These are phyloP conservation scores for Rhagium mordax DNA, from an alignment of 2,888 invertebrate genomes.

Conservation along the genomic window DNA sequence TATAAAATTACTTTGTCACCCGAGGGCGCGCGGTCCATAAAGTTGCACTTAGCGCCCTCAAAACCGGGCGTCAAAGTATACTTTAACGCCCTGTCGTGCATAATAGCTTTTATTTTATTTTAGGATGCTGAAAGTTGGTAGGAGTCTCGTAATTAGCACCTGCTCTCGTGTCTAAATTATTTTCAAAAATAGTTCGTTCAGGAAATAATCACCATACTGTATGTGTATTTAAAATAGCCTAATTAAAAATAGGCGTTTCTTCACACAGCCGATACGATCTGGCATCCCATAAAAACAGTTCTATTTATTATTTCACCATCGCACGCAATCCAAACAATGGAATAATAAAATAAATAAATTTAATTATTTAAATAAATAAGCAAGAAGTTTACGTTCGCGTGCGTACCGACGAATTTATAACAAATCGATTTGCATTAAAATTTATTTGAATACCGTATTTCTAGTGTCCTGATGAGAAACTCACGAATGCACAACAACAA, in stretches of 20 bases:
- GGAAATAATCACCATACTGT: too few species aligned
- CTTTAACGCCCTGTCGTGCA: too few species aligned
- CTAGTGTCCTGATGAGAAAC: slow-evolving; percentile 36
- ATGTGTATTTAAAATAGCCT: too few species aligned
- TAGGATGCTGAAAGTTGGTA: too few species aligned
- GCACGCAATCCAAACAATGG: slow-evolving; percentile 35
- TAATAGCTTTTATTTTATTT: too few species aligned
- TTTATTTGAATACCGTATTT: slow-evolving; percentile 41
- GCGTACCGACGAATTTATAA: slow-evolving; percentile 32
- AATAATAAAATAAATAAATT: slow-evolving; percentile 29
- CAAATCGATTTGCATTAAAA: slow-evolving; percentile 46
- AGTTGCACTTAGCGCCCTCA: too few species aligned
- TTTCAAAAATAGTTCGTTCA: too few species aligned
- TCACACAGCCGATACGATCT: slow-evolving; percentile 23
- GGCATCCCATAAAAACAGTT: slow-evolving; percentile 10
- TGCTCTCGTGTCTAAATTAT: too few species aligned
- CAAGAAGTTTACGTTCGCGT: slow-evolving; percentile 29
- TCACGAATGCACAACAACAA: slow-evolving; percentile 22
- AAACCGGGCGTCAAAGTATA: too few species aligned
- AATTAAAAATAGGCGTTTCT: neutral
- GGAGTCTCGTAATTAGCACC: too few species aligned
- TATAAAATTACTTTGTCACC: too few species aligned
- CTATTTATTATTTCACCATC: slow-evolving; percentile 23
- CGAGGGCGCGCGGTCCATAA: too few species aligned
- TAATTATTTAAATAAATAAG: slow-evolving; percentile 31